phyloP scores from a whole-genome alignment of 2,888 invertebrate genomes.

The Neoascia interrupta region DNA sequence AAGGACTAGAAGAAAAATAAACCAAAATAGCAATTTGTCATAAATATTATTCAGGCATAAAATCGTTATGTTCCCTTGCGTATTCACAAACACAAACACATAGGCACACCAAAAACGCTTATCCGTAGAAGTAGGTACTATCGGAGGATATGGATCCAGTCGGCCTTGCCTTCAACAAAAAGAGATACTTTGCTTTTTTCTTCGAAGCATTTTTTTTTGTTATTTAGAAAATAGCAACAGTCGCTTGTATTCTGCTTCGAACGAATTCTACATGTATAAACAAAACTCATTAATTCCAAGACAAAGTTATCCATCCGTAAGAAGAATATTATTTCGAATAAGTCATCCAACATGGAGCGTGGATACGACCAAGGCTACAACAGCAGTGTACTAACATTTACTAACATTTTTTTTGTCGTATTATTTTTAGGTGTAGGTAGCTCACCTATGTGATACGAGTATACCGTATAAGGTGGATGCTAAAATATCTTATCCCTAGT shows the following conservation, averaged over 20 bases:
- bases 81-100: conserved; percentile 19
- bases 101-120: too few relatives aligned
- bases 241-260: conserved; percentile 17
- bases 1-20: conserved; percentile 27
- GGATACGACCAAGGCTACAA: not conserved
- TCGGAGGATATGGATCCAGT: not conserved
- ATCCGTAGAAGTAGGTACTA: conserved; percentile 8
- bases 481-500: not conserved
- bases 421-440: not conserved
- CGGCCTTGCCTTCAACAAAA: not conserved
- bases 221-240: conserved; percentile 41
- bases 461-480: conserved; percentile 25
- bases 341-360: conserved; percentile 41
- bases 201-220: not conserved
- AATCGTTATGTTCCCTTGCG: conserved; percentile 38
- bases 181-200: conserved; percentile 9
- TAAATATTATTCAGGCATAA: conserved; percentile 61
- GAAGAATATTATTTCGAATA: conserved; percentile 54
- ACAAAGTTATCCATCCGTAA: conserved; percentile 54
- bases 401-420: conserved; percentile 12
- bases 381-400: not conserved
- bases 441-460: not conserved
- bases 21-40: conserved; percentile 57
- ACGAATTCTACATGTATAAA: conserved; percentile 41
- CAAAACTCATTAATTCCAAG: conserved; percentile 57